Evolutionary conservation across 2,888 invertebrate species (phyloP), one percentile per base, ranked within the genome.

Genomic region (Miltochrista miniata): DNA sequence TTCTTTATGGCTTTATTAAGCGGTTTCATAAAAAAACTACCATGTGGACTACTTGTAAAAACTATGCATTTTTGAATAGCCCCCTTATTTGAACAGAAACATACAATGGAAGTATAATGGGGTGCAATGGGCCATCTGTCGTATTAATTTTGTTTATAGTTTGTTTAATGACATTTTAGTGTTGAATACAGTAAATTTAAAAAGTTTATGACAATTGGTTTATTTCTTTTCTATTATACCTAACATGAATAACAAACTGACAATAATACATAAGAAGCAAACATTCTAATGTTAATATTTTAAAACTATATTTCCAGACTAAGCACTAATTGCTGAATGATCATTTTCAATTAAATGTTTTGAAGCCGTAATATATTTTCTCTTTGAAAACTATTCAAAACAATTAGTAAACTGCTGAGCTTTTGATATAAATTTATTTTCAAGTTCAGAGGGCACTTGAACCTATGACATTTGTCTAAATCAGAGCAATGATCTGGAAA

Each of bases 51-150:
- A 37, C 38, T 13, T 45, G 49, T 37, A 42, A 35, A 33, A 38
- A 24, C 29, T 24, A 44, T 31, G 48, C 43, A 33, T 40, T 43
- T 49, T 43, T 49, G 33, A 48, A 59, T 62, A 51, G 64, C 56
- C 57, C 64, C 38, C 49, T 43, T 30, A 51, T 49, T 53, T 66
- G 58, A 67, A 64, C 63, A 63, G 64, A 61, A 59, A 53, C 63
- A 66, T 68, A 80, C 76, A 80, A 83, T 71, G 70, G 70, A 71
- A 75, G 71, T 72, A 74, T 71, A 65, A 40, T 68, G 68, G 77
- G 74, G 81, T 78, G 77, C 63, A 70, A 72, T 70, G 68, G 68
- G 67, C 83, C 87, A 87, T 87, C 87, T 87, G 87, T 80, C 82
- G 74, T 66, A 58, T 63, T 63, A 62, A 72, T 69, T 72, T 67